A percentile compares a stretch with the other conserved stretches of the same genome.
These are phyloP conservation scores for Gerosis bhagava DNA, from an alignment of 2,888 invertebrate species.

Conservation along the genomic window DNA sequence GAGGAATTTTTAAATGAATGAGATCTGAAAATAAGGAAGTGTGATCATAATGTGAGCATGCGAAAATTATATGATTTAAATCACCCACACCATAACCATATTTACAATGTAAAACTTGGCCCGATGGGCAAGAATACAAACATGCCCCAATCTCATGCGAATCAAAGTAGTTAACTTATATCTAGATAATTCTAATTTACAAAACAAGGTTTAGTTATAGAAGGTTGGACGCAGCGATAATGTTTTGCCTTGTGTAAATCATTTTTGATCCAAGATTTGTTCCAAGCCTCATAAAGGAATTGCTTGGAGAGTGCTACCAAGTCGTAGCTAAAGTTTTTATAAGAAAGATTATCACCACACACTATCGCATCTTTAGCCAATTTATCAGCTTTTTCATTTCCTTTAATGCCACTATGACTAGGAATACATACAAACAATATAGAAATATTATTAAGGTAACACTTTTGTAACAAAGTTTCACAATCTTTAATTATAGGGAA, in stretches of 20 bases:
- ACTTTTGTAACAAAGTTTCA: no score
- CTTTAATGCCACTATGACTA: background rate
- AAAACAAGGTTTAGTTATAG: background rate
- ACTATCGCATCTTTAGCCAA: background rate
- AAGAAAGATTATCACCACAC: background rate
- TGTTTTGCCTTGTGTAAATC: background rate
- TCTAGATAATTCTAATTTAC: no score
- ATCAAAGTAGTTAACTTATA: background rate
- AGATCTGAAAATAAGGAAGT: no score
- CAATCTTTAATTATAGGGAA: no score
- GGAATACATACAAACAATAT: constrained; percentile 2
- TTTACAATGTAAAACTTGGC: background rate
- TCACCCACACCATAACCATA: background rate
- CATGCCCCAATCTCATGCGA: background rate
- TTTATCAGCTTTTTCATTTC: constrained; percentile 1
- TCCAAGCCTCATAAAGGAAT: background rate
- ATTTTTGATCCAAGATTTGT: background rate
- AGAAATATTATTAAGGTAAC: no score
- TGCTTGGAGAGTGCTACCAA: background rate
- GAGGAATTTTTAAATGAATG: no score
- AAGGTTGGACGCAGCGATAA: background rate
- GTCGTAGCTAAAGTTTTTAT: background rate
- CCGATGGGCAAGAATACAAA: background rate
- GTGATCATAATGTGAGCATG: no score
- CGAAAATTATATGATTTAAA: background rate